These are phyloP conservation scores for Mantis religiosa DNA, from an alignment of 2,888 invertebrate genomes.

Conservation along the genomic window DNA sequence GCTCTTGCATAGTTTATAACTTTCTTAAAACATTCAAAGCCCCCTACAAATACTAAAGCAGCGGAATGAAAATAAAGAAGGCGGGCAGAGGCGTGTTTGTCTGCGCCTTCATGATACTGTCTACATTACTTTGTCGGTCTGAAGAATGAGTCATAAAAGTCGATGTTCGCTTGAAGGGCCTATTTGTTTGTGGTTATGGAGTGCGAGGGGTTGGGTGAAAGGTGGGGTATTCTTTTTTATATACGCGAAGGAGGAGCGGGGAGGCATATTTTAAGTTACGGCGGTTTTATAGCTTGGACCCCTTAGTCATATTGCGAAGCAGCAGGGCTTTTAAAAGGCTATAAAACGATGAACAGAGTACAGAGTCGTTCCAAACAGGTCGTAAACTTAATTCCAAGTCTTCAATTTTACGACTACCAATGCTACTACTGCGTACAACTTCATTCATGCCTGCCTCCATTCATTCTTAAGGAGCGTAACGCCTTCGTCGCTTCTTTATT, in stretches of 20 bases:
- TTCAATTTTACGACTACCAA: background rate
- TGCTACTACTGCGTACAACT: background rate
- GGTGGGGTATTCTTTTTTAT: background rate
- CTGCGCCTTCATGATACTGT: background rate
- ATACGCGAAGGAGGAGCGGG: background rate
- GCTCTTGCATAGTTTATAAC: background rate
- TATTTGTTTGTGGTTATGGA: slow-evolving; percentile 13
- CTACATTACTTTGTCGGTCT: background rate
- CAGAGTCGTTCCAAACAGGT: slow-evolving; percentile 1
- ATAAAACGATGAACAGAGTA: slow-evolving; percentile 19
- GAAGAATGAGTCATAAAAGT: slow-evolving; percentile 22
- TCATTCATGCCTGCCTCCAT: background rate
- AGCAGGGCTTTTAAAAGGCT: slow-evolving; percentile 23
- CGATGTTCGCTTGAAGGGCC: slow-evolving; percentile 9
- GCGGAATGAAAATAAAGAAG: background rate
- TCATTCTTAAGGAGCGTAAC: background rate
- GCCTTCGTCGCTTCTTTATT: background rate
- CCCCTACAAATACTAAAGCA: background rate
- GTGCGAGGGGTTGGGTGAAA: background rate
- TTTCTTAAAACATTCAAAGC: background rate
- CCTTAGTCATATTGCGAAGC: background rate
- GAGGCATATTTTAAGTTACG: slow-evolving; percentile 14
- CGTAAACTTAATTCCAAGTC: slow-evolving; percentile 19
- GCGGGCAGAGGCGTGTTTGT: background rate
- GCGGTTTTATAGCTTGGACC: slow-evolving; percentile 15